These are phyloP conservation scores for Cercopithecus mona DNA, from an alignment of 2,113 vertebrate species.

Conservation along the genomic window DNA sequence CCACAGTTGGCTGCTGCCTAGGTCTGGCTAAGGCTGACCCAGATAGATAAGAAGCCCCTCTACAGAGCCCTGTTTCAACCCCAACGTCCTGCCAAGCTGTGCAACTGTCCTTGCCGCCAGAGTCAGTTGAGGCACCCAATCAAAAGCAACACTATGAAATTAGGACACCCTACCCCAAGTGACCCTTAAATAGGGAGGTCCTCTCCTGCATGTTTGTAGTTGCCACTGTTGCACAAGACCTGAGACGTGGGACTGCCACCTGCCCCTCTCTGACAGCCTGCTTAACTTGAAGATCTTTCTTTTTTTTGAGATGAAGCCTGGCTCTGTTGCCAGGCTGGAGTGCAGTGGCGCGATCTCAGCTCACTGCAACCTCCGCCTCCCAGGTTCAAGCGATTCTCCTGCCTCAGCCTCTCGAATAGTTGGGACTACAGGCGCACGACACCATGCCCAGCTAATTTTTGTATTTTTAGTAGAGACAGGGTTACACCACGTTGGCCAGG, in stretches of 20 bases:
- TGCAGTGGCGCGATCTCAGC: no score
- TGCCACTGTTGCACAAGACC: background rate
- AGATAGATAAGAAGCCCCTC: background rate
- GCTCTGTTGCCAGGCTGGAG: no score
- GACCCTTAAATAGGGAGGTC: background rate
- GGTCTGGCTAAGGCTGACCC: background rate
- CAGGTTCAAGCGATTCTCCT: no score
- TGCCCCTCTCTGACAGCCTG: background rate
- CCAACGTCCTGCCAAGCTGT: background rate
- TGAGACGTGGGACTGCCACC: background rate
- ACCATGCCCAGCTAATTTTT: no score
- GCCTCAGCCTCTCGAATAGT: no score
- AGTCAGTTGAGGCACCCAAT: background rate
- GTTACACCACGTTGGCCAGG: no score
- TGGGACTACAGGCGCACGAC: no score
- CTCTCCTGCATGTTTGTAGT: background rate
- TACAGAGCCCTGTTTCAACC: background rate
- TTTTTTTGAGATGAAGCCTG: no score
- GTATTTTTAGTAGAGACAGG: no score
- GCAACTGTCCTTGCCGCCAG: background rate
- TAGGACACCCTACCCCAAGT: background rate
- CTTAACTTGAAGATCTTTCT: background rate
- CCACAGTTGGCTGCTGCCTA: background rate
- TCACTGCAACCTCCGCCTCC: no score
- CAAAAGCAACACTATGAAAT: background rate